Evolutionary conservation across 2,113 vertebrate genomes (phyloP).

Genomic region (Agelaius phoeniceus): DNA sequence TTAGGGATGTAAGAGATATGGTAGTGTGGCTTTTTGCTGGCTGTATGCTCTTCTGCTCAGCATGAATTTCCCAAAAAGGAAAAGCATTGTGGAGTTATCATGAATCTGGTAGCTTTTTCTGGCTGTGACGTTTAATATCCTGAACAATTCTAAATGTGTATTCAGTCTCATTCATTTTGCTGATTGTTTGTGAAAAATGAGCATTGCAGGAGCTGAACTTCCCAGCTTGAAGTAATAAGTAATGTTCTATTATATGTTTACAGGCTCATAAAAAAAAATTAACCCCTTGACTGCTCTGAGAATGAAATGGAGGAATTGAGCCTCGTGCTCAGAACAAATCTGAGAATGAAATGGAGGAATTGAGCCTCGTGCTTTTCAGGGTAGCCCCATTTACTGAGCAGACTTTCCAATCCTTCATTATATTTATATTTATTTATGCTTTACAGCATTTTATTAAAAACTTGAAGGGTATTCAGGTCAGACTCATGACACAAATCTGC

Average conservation of each 20-base stretch:
- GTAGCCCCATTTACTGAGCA: neutral
- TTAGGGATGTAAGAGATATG: neutral
- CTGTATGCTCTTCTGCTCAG: neutral
- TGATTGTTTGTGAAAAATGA: neutral
- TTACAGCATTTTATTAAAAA: neutral
- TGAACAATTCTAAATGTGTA: neutral
- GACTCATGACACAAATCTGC: neutral
- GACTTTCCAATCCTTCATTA: neutral
- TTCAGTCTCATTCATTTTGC: neutral
- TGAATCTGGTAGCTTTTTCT: neutral
- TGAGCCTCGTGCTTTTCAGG: neutral
- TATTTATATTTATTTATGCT: neutral
- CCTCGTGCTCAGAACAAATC: neutral
- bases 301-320: neutral
- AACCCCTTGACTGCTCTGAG: neutral
- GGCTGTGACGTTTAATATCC: fast-evolving
- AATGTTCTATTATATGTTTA: neutral
- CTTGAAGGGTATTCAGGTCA: neutral
- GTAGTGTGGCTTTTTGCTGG: neutral
- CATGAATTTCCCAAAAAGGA: neutral
- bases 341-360: neutral
- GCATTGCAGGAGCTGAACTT: neutral
- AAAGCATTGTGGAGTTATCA: neutral
- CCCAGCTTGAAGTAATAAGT: neutral
- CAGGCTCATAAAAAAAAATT: neutral